phyloP scores from a whole-genome alignment of 2,113 vertebrate species.

The Larimichthys crocea region DNA sequence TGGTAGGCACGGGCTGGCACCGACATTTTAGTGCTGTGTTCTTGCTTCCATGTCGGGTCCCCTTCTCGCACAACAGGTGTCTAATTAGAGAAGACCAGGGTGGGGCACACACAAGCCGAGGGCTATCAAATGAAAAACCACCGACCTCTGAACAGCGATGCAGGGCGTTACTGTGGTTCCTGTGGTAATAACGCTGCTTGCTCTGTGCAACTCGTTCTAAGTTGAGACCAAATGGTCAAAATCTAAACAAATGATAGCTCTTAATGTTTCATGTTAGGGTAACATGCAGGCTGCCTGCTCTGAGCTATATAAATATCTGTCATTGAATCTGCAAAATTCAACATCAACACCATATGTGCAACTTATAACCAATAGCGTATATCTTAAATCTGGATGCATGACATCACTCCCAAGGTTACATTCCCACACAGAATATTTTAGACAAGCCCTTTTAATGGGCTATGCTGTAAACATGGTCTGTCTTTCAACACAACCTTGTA shows the following conservation, averaged over 20 bases:
- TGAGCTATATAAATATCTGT: conserved; percentile 41
- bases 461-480: conserved; percentile 61
- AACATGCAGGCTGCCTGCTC: conserved; percentile 13
- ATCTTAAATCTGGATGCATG: conserved; percentile 35
- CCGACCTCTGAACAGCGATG: conserved; percentile 38
- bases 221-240: conserved; percentile 34
- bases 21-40: conserved; percentile 13
- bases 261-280: conserved; percentile 44
- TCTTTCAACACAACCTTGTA: conserved; percentile 63
- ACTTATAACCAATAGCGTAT: conserved; percentile 12
- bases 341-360: conserved; percentile 38
- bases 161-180: conserved; percentile 60
- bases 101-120: conserved; percentile 48
- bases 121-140: conserved; percentile 66
- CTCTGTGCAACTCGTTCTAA: conserved; percentile 32
- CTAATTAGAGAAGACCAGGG: conserved; percentile 78
- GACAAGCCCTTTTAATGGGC: conserved; percentile 48
- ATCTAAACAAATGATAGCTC: conserved; percentile 42
- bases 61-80: conserved; percentile 71
- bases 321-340: conserved; percentile 22
- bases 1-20: conserved; percentile 64
- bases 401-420: conserved; percentile 41
- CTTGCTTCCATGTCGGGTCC: conserved; percentile 41
- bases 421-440: conserved; percentile 58
- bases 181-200: conserved; percentile 46